Percentiles rank a stretch among this genome's conserved stretches.
Evolutionary conservation across 2,888 invertebrate genomes (phyloP).

Genomic region (Erebia aethiops): DNA sequence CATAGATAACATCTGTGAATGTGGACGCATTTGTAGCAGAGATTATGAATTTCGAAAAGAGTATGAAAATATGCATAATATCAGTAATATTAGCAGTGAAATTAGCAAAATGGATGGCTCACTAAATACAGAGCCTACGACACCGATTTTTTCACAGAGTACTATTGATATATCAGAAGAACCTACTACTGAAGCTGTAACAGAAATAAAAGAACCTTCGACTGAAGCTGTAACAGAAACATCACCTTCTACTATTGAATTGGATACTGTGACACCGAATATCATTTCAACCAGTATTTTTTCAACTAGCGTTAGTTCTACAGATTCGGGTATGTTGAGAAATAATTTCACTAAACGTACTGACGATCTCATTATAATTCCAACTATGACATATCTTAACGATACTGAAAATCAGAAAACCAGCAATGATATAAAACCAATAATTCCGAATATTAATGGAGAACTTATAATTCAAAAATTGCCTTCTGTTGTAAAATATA

Average conservation of each 20-base stretch:
- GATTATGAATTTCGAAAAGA: constrained; percentile 69
- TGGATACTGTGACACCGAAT: constrained; percentile 1
- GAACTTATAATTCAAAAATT: constrained; percentile 68
- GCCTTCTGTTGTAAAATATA: constrained; percentile 48
- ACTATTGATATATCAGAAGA: constrained; percentile 3
- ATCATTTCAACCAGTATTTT: neutral
- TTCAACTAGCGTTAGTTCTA: neutral
- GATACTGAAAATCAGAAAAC: constrained; percentile 49
- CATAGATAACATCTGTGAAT: constrained; percentile 81
- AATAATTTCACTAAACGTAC: constrained; percentile 23
- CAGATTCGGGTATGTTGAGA: neutral
- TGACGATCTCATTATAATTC: constrained; percentile 60
- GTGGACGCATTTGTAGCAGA: constrained; percentile 76
- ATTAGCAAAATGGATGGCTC: neutral
- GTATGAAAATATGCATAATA: constrained; percentile 45
- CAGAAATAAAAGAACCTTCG: constrained; percentile 26
- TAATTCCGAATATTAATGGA: constrained; percentile 54
- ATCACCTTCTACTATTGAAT: constrained; percentile 14
- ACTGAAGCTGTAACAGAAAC: constrained; percentile 34
- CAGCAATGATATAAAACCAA: constrained; percentile 62
- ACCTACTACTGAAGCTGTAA: constrained; percentile 30
- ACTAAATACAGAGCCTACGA: constrained; percentile 28
- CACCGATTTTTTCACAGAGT: constrained; percentile 21
- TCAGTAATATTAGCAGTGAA: constrained; percentile 2
- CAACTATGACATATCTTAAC: constrained; percentile 53